Base-by-base conservation (phyloP, 2,113 vertebrate species). In the Taxidea taxus region DNA sequence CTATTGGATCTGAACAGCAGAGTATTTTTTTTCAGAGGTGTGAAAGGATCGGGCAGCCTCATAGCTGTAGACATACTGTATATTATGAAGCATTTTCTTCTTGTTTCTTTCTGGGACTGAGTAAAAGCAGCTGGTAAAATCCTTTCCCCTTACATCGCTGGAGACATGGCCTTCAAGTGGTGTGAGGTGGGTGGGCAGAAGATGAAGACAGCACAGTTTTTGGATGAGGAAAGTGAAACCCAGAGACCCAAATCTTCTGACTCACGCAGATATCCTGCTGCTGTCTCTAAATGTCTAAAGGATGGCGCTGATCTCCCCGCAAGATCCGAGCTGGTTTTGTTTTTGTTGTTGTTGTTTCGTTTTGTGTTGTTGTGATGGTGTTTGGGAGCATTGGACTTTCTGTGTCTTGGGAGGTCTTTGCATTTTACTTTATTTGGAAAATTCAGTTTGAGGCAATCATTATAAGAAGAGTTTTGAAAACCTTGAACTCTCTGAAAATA, bases 351-450 rank as follows among this genome's bases (percentile, higher is more conserved):
- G 27, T 37, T 66, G 62, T 64, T 70, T 78, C 80, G 93, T 89
- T 27, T 51, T 44, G 8, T 34, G 8, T 37, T 34, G 8, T 37
- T 54, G 51, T 54, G 51, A 54, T 91, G 47, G 49, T n/a, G 6
- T 90, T 88, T 83, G 70, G 47, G 82, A 74, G 68, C 72, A n/a
- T 14, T 7, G 21, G 81, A 58, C 47, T 62, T 54, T 66, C 82
- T 75, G 49, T 75, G 20, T 75, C 94, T 97, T 34, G 21, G 16
- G 49, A 11, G 37, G 6, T 51, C 60, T 93, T 92, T 84, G 39
- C 56, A 60, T 80, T 95, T 95, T 66, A 21, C 64, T 94, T 87
- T 92, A 80, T 94, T 96, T 96, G 89, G 39, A 86, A 95, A 74
- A 77, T 87, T 34, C 74, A 78, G 64, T 51, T 86, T 91, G 86